phyloP scores from a whole-genome alignment of 2,113 vertebrate species.

The Dasypus novemcinctus region DNA sequence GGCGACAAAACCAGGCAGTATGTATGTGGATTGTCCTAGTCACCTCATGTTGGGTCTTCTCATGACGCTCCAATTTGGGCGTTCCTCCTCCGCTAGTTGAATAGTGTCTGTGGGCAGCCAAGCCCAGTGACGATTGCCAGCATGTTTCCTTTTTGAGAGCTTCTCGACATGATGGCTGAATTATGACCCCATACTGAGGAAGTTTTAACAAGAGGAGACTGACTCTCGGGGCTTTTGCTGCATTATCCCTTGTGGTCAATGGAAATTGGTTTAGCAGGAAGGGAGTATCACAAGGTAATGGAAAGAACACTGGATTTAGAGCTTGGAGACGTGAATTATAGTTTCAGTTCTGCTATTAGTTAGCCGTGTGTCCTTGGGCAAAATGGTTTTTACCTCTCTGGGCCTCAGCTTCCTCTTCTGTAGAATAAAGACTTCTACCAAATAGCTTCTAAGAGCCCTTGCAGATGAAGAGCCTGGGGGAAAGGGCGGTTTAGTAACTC shows the following conservation, averaged over 20 bases:
- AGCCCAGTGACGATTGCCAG: neutral
- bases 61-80: too few species aligned
- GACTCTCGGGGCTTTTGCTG: neutral
- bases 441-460: conserved; percentile 22
- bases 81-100: neutral
- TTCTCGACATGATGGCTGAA: neutral
- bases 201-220: neutral
- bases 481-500: neutral
- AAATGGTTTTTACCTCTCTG: conserved; percentile 25
- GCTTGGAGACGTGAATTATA: neutral
- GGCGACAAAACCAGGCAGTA: neutral
- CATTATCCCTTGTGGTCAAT: neutral
- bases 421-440: conserved; percentile 36
- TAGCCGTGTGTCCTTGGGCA: conserved; percentile 33
- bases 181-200: neutral
- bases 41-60: neutral
- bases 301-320: neutral
- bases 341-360: conserved; percentile 47
- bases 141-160: neutral
- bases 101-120: neutral
- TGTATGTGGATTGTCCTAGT: neutral
- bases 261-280: neutral
- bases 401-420: conserved; percentile 55
- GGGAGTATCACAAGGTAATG: neutral
- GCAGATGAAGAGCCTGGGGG: neutral